Evolutionary conservation across 2,888 invertebrate genomes (phyloP).

Genomic region (Clanis bilineata): DNA sequence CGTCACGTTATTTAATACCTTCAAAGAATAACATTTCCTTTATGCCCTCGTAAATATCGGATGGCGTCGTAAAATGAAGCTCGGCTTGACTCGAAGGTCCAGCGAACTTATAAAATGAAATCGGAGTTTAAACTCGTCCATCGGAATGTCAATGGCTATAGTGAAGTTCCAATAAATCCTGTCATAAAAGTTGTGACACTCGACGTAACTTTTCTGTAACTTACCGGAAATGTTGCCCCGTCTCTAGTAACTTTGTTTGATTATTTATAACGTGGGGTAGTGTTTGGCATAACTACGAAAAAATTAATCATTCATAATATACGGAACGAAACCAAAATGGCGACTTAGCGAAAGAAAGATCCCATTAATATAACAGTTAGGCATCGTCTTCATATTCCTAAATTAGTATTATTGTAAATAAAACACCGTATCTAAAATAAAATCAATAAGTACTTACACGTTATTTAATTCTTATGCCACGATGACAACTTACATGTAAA

Average conservation of each 20-base stretch:
- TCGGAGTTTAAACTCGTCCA: conserved; percentile 43
- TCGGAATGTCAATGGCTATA: conserved; percentile 51
- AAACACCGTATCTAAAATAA: no score
- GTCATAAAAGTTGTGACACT: conserved; percentile 52
- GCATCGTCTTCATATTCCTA: no score
- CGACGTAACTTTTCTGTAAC: conserved; percentile 16
- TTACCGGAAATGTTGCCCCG: background rate
- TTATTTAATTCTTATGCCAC: no score
- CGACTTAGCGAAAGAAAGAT: no score
- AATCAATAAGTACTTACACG: no score
- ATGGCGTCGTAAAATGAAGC: background rate
- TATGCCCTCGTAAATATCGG: background rate
- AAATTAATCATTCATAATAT: no score
- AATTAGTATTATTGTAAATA: no score
- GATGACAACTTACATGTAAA: no score
- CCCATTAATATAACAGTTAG: no score
- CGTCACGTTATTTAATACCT: background rate
- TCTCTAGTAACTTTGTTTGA: background rate
- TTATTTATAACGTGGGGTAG: background rate
- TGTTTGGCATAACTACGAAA: no score
- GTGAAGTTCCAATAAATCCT: conserved; percentile 40
- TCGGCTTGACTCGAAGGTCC: background rate
- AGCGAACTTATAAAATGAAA: conserved; percentile 42
- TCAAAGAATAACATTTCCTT: background rate
- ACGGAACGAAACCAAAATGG: no score